Percentiles rank a stretch among this genome's conserved stretches.
These are phyloP conservation scores for Synanthedon myopaeformis DNA, from an alignment of 2,888 invertebrate genomes.

Conservation along the genomic window DNA sequence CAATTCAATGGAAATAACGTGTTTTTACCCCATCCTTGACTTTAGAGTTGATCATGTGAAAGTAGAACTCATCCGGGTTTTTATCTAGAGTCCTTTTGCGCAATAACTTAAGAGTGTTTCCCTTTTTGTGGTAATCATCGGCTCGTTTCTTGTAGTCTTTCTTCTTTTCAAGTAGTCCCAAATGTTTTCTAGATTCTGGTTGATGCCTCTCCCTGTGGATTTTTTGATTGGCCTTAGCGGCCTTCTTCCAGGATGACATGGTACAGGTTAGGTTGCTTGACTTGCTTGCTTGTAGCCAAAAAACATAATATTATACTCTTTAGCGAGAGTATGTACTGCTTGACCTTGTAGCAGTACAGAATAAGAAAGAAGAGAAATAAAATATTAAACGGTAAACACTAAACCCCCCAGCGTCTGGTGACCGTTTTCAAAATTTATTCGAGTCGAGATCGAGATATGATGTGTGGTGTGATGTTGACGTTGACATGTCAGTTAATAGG, in stretches of 20 bases:
- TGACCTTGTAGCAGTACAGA: too few relatives aligned
- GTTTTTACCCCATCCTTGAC: slow-evolving; percentile 67
- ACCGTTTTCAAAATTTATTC: too few relatives aligned
- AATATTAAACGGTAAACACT: too few relatives aligned
- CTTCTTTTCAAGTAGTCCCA: slow-evolving; percentile 89
- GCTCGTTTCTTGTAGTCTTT: slow-evolving; percentile 87
- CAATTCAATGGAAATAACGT: neutral
- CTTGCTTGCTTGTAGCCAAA: too few relatives aligned
- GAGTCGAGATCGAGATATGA: too few relatives aligned
- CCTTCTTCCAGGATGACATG: slow-evolving; percentile 94
- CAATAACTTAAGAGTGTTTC: slow-evolving; percentile 83
- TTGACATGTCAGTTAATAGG: too few relatives aligned
- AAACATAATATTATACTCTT: too few relatives aligned
- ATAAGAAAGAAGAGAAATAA: too few relatives aligned
- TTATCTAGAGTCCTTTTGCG: slow-evolving; percentile 87
- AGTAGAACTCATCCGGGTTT: slow-evolving; percentile 99
- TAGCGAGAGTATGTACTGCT: too few relatives aligned
- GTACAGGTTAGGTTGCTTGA: neutral
- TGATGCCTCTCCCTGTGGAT: slow-evolving; percentile 89
- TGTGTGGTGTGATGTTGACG: too few relatives aligned
- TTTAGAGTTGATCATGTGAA: slow-evolving; percentile 94
- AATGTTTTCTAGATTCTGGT: slow-evolving; percentile 79
- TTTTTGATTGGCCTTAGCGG: slow-evolving; percentile 85
- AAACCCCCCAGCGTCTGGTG: too few relatives aligned
- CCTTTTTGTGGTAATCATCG: slow-evolving; percentile 83